Evolutionary conservation across 1,140 invertebrate genomes (phyloP).

Genomic region (Brachionus plicatilis): DNA sequence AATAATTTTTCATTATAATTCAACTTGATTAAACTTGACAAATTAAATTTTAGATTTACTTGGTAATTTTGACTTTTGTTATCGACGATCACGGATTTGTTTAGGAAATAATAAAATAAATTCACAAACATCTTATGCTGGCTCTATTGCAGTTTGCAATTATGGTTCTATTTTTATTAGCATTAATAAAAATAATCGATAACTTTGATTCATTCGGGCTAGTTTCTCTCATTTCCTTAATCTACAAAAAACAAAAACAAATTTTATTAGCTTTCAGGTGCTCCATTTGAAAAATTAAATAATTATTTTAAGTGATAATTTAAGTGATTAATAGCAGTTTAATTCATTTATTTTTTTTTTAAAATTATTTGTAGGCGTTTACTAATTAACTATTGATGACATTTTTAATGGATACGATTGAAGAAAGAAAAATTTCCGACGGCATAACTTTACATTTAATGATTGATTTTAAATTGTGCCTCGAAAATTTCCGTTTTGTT

Average conservation of each 20-base stretch:
- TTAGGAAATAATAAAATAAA: slow-evolving; percentile 8
- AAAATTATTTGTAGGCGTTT: neutral
- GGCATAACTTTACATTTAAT: neutral
- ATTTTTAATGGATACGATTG: neutral
- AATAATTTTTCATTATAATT: slow-evolving; percentile 27
- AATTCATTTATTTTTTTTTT: neutral
- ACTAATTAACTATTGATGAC: too few species aligned
- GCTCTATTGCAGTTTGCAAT: slow-evolving; percentile 16
- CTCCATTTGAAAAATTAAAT: neutral
- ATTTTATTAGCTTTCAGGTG: neutral
- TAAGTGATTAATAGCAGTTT: neutral
- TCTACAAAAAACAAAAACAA: neutral
- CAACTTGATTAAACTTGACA: neutral
- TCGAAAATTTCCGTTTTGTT: neutral
- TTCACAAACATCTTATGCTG: slow-evolving; percentile 3
- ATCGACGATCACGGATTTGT: neutral
- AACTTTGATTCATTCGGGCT: neutral
- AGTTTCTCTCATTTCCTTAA: neutral
- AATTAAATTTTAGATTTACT: neutral
- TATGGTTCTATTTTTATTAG: slow-evolving; percentile 18
- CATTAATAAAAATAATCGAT: slow-evolving; percentile 30
- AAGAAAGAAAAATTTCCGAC: neutral
- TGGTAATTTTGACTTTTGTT: neutral
- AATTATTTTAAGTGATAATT: neutral
- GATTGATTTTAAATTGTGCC: neutral